Conservation (phyloP, 2,888 invertebrate genomes). For the Odiellus spinosus region DNA sequence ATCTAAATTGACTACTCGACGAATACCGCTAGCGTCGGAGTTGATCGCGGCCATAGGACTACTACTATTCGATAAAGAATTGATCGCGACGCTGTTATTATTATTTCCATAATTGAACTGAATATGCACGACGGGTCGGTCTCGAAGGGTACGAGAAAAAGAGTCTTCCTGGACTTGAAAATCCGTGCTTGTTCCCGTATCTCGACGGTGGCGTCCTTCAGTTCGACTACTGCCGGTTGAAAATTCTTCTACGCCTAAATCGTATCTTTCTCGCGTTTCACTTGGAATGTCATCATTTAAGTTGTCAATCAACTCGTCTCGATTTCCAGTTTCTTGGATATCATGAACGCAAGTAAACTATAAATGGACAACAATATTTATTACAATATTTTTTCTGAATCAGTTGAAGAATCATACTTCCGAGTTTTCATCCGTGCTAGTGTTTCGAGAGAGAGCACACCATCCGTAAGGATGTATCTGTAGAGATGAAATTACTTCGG, state of each 20-base stretch:
- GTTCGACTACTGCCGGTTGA: not conserved
- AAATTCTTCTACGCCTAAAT: not conserved
- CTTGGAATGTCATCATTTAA: slow-evolving; percentile 3
- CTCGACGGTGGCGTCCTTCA: not conserved
- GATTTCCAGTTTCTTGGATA: slow-evolving; percentile 47
- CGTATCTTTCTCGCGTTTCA: not conserved
- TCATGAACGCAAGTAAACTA: slow-evolving; percentile 92
- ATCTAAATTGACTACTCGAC: too few species aligned
- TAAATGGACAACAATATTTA: slow-evolving; percentile 24
- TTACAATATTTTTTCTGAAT: not conserved
- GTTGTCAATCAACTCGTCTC: not conserved
- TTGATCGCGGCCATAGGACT: too few species aligned
- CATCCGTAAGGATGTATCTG: slow-evolving; percentile 80
- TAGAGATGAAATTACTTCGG: slow-evolving; percentile 75
- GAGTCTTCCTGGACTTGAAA: not conserved
- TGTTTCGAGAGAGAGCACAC: slow-evolving; percentile 73
- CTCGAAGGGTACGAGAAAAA: not conserved
- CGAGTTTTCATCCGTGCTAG: slow-evolving; percentile 64
- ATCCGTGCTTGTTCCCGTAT: not conserved
- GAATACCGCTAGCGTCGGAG: too few species aligned
- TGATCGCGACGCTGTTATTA: too few species aligned
- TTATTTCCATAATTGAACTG: slow-evolving; percentile 9
- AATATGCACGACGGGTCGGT: slow-evolving; percentile 12
- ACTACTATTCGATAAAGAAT: too few species aligned
- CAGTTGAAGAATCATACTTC: slow-evolving; percentile 44